Evolutionary conservation across 2,888 invertebrate genomes (phyloP), one percentile per base, ranked within the genome.

Genomic region (Lagria hirta): DNA sequence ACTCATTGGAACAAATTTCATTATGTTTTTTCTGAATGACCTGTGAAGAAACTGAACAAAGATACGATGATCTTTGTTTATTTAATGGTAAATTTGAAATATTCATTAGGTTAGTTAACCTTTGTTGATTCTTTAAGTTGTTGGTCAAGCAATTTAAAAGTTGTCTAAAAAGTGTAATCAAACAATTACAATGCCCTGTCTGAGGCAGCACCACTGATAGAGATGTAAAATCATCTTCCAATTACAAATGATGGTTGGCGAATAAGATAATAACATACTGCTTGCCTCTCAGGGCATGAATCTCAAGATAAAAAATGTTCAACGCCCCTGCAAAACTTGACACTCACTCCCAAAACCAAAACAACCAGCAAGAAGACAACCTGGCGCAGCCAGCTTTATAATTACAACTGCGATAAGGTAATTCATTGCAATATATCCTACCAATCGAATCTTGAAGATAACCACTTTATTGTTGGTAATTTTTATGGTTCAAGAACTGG

Each of bases 181-280:
- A 3, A 11, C 11, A 52, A 55, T 56, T 54, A 55, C 55, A n/a
- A n/a, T n/a, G n/a, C n/a, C n/a, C n/a, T n/a, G n/a, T n/a, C n/a
- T n/a, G n/a, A n/a, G n/a, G 11, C 21, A 11, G 30, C 18, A 4
- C 6, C 23, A 13, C 24, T 33, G 54, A 60, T 60, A 55, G 52
- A 60, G 58, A 56, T 57, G 57, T 60, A 58, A 54, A 57, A 51
- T 49, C 49, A 56, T 55, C 57, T 55, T 47, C 54, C 58, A 60
- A 61, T 61, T 61, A 61, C 55, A 46, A 48, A 51, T 36, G 60
- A 55, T 53, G 56, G 49, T 60, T 56, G 52, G 56, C 60, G 62
- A 61, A 61, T 58, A 54, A 54, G 64, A 63, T 64, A 63, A 64
- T 64, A 60, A 64, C 55, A 64, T 54, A 54, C 51, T 59, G 50